Base-by-base conservation (phyloP, 1,140 invertebrate species). In the Drosophila hydei region DNA sequence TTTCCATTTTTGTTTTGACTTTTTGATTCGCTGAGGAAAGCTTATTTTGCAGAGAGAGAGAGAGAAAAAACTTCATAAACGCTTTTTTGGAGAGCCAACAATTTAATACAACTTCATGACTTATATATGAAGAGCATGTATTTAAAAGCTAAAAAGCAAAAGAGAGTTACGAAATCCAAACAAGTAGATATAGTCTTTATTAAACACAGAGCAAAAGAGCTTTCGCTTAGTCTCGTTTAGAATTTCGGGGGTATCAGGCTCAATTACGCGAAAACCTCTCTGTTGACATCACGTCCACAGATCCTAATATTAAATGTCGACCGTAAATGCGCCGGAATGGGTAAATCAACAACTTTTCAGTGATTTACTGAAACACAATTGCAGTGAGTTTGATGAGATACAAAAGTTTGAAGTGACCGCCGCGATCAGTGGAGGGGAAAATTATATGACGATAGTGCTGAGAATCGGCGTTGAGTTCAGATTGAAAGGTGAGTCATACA, bases 291-390 rank as follows among this genome's bases (percentile, higher is more conserved):
- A n/a, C n/a, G n/a, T 6, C n/a, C 54, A 18, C n/a, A 18, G 19
- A 60, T 48, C 33, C n/a, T 11, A 30, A 25, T 16, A 64, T 45
- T 18, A 30, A 38, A 81, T 81, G 79, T 27, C 70, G 19, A 21
- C 55, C 0, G 21, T 19, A 21, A 45, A 40, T 7, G 45, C 51
- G 12, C 91, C 91, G 51, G 21, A 77, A 19, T 93, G 93, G 93
- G 64, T 93, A 38, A 92, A 92, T 70, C 50, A 75, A 40, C 72
- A 92, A 45, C 92, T 92, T 16, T 72, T 92, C 4, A 71, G 92
- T 59, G 91, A 88, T 55, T 59, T 92, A 42, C 61, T 94, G 3
- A 85, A 89, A 33, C 59, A 91, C 4, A 52, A 52, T 38, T 72
- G 75, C n/a, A 74, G 81, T 27, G 59, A 90, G 36, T 90, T 93